A percentile compares a stretch with the other conserved stretches of the same genome.
Conservation (phyloP, 2,797 vertebrate genomes). For the Microcaecilia unicolor region DNA sequence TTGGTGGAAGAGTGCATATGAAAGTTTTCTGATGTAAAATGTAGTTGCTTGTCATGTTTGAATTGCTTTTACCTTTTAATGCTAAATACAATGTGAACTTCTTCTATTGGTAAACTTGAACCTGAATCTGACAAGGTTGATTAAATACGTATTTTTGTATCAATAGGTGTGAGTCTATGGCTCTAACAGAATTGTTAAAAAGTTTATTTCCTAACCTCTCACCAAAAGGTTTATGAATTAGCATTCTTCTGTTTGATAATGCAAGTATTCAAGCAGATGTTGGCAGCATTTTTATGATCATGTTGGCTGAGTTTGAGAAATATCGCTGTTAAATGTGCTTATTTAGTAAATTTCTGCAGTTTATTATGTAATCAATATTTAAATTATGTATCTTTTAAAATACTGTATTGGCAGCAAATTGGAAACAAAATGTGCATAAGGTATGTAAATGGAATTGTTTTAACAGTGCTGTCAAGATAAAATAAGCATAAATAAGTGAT, state of each 20-base stretch:
- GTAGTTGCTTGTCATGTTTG: conserved; percentile 9
- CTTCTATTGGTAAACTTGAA: conserved; percentile 10
- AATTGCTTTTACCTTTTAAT: neutral
- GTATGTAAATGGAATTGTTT: conserved; percentile 26
- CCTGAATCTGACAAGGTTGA: conserved; percentile 10
- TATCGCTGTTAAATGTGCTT: conserved; percentile 11
- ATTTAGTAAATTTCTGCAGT: conserved; percentile 28
- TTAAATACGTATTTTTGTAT: too few species aligned
- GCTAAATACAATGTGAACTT: conserved; percentile 4
- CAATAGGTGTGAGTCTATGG: too few species aligned
- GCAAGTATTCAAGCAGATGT: conserved; percentile 10
- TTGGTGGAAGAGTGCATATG: too few species aligned
- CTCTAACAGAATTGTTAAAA: too few species aligned
- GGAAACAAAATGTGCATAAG: conserved; percentile 23
- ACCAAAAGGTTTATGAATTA: conserved; percentile 28
- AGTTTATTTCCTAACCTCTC: conserved; percentile 11
- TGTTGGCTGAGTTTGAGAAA: conserved; percentile 21
- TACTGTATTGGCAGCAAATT: conserved; percentile 25
- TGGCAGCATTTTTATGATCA: conserved; percentile 21
- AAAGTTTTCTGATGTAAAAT: conserved; percentile 3
- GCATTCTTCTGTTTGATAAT: conserved; percentile 28
- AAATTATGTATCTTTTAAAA: conserved; percentile 20
- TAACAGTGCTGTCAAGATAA: conserved; percentile 23
- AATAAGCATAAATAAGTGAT: conserved; percentile 33
- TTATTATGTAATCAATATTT: conserved; percentile 25